A percentile compares a stretch with the other conserved stretches of the same genome.
phyloP scores from a whole-genome alignment of 2,888 invertebrate genomes.

The Diabrotica balteata region DNA sequence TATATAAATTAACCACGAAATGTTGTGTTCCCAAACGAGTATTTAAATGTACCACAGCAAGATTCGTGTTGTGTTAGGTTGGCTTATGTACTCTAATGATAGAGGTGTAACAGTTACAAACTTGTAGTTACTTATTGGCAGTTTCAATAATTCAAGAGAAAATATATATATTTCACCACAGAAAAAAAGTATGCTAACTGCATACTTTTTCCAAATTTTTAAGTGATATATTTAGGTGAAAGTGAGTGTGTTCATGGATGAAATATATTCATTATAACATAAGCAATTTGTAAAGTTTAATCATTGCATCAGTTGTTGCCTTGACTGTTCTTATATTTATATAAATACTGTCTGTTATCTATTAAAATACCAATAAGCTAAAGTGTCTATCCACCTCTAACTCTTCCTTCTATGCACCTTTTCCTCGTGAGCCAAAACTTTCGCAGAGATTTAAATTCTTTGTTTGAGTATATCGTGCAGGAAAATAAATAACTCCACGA shows the following conservation, averaged over 20 bases:
- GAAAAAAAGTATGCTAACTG: too few species aligned
- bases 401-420: not conserved
- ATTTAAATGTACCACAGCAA: conserved; percentile 28
- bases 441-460: conserved; percentile 16
- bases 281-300: too few species aligned
- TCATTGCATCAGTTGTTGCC: too few species aligned
- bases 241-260: too few species aligned
- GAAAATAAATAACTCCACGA: conserved; percentile 20
- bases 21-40: conserved; percentile 25
- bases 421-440: conserved; percentile 23
- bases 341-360: too few species aligned
- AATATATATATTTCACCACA: too few species aligned
- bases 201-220: not conserved
- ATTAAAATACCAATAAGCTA: too few species aligned
- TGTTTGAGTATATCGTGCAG: conserved; percentile 24
- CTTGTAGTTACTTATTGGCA: too few species aligned
- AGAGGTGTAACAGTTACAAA: not conserved
- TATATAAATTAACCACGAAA: conserved; percentile 27
- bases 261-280: too few species aligned
- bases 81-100: conserved; percentile 24
- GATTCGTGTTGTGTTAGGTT: conserved; percentile 20
- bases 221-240: not conserved
- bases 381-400: not conserved
- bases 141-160: too few species aligned
- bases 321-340: too few species aligned